These are phyloP conservation scores for Drosophila monieri DNA, from an alignment of 2,888 invertebrate genomes.

Conservation along the genomic window DNA sequence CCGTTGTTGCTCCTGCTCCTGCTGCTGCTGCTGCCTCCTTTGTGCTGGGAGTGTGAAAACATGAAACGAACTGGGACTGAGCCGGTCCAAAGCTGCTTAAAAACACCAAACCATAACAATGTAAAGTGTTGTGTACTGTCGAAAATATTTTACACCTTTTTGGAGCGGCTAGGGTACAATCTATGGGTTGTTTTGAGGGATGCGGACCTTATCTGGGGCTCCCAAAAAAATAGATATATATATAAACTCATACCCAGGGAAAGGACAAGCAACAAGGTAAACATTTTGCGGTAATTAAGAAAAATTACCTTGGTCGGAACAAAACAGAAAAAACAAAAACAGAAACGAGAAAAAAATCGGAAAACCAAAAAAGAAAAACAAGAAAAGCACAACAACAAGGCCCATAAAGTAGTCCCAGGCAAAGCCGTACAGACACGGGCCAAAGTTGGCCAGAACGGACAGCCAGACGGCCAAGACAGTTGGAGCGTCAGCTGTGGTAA, in stretches of 20 bases:
- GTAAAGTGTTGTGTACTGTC: constrained; percentile 56
- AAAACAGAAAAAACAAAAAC: constrained; percentile 20
- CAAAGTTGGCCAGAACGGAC: constrained; percentile 38
- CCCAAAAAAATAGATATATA: constrained; percentile 2
- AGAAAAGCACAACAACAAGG: constrained; percentile 48
- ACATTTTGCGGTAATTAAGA: constrained; percentile 78
- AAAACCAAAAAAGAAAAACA: constrained; percentile 40
- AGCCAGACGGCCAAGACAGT: constrained; percentile 35
- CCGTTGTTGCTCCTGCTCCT: background rate
- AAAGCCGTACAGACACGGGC: constrained; percentile 34
- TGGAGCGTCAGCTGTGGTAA: constrained; percentile 39
- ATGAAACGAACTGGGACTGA: constrained; percentile 35
- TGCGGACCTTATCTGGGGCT: constrained; percentile 60
- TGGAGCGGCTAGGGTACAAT: constrained; percentile 54
- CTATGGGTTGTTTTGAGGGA: constrained; percentile 58
- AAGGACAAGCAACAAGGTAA: constrained; percentile 75
- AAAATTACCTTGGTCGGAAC: constrained; percentile 70
- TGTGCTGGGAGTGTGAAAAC: constrained; percentile 36
- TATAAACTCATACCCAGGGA: constrained; percentile 43
- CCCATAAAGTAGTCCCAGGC: constrained; percentile 61
- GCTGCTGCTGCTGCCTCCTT: constrained; percentile 10
- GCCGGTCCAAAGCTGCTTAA: constrained; percentile 67
- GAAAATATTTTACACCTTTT: constrained; percentile 77
- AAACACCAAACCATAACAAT: constrained; percentile 62
- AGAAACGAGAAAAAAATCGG: constrained; percentile 10